Percentiles rank a stretch among this genome's conserved stretches.
These are phyloP conservation scores for Champsocephalus gunnari DNA, from an alignment of 2,797 vertebrate species.

Conservation along the genomic window DNA sequence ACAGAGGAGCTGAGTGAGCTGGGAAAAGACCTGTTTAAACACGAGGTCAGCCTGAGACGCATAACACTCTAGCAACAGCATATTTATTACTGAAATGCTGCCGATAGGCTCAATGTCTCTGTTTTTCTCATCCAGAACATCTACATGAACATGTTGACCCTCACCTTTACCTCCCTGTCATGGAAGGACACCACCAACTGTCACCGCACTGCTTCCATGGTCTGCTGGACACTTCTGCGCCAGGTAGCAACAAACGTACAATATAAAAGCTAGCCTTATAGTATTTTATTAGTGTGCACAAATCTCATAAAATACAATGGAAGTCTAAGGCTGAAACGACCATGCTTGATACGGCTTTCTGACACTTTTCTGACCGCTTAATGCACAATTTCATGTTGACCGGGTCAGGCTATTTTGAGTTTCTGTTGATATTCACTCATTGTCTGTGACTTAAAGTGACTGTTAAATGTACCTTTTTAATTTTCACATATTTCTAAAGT, in stretches of 20 bases:
- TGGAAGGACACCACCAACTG: slow-evolving; percentile 96
- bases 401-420: background rate
- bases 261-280: background rate
- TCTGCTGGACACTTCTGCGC: slow-evolving; percentile 96
- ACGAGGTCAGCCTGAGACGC: slow-evolving; percentile 85
- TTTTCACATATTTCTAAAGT: background rate
- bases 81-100: background rate
- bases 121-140: slow-evolving; percentile 83
- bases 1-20: slow-evolving; percentile 93
- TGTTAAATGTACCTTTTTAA: background rate
- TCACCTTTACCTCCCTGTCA: slow-evolving; percentile 91
- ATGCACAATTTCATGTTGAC: background rate
- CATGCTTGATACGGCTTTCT: too few species aligned
- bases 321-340: too few species aligned
- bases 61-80: background rate
- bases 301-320: too few species aligned
- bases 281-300: too few species aligned
- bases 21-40: slow-evolving; percentile 92
- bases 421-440: background rate
- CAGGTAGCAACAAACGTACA: slow-evolving; percentile 81
- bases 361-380: background rate
- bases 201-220: slow-evolving; percentile 91
- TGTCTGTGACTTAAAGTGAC: background rate
- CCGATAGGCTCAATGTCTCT: background rate
- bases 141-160: slow-evolving; percentile 90